phyloP scores from a whole-genome alignment of 2,797 vertebrate genomes.

The Ambastaia sidthimunki region DNA sequence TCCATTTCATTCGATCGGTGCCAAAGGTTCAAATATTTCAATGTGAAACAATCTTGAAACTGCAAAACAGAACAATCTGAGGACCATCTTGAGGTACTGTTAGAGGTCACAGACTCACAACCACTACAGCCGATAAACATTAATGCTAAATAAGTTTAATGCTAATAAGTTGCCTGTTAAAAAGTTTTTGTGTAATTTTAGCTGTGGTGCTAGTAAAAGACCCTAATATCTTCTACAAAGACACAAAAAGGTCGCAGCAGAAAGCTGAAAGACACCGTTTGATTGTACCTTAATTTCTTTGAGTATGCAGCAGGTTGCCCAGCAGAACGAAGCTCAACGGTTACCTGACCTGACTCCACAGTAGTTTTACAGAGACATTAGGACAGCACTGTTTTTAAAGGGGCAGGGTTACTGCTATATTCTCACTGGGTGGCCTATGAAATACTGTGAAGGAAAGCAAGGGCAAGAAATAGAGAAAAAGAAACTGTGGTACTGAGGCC shows the following conservation, averaged over 20 bases:
- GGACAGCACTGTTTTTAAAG: slow-evolving; percentile 35
- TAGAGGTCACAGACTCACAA: not conserved
- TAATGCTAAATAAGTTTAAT: too few species aligned
- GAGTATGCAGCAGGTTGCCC: too few species aligned
- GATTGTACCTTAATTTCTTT: not conserved
- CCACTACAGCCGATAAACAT: too few species aligned
- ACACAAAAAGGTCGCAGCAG: not conserved
- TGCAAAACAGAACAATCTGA: not conserved
- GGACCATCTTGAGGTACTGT: not conserved
- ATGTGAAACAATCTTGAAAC: slow-evolving; percentile 30
- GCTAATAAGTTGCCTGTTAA: too few species aligned
- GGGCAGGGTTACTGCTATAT: slow-evolving; percentile 35
- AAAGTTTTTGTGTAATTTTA: not conserved
- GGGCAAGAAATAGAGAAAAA: not conserved
- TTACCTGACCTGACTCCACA: slow-evolving; percentile 27
- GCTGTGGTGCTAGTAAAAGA: not conserved
- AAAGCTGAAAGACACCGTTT: not conserved
- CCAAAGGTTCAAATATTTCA: slow-evolving; percentile 60
- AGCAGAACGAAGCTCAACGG: slow-evolving; percentile 2
- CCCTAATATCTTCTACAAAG: not conserved
- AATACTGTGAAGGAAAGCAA: slow-evolving; percentile 19
- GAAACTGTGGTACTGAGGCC: slow-evolving; percentile 42
- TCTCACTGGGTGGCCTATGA: slow-evolving; percentile 40
- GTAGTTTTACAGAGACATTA: slow-evolving; percentile 38
- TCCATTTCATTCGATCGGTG: slow-evolving; percentile 61